These are phyloP conservation scores for Pristionchus exspectatus DNA, from an alignment of 2,888 invertebrate species.

Conservation along the genomic window DNA sequence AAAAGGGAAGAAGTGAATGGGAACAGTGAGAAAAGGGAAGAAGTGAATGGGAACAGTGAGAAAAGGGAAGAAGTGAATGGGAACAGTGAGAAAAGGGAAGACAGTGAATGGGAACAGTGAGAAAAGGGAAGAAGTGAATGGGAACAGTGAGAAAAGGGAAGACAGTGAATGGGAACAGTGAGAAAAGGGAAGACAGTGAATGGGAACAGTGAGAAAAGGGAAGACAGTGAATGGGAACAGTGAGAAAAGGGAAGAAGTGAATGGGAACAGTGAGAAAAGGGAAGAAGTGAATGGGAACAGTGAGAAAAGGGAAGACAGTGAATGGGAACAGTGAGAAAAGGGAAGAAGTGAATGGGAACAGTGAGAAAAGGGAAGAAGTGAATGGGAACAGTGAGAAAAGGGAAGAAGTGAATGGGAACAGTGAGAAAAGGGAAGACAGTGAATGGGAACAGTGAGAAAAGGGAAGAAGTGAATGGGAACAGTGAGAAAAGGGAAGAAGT, in stretches of 20 bases:
- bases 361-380: slow-evolving; percentile 1
- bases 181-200: slow-evolving; percentile 9
- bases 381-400: neutral
- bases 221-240: neutral
- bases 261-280: neutral
- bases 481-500: neutral
- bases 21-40: neutral
- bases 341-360: neutral
- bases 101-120: too few relatives aligned
- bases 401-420: neutral
- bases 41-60: too few relatives aligned
- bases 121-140: slow-evolving; percentile 2
- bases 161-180: neutral
- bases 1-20: neutral
- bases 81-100: neutral
- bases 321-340: neutral
- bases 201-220: neutral
- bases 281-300: neutral
- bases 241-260: slow-evolving; percentile 5
- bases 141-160: neutral
- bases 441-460: neutral
- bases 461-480: neutral
- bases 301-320: slow-evolving; percentile 1
- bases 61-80: neutral
- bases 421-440: neutral